These are phyloP conservation scores for Aplidium turbinatum DNA, from an alignment of 23 tunicate genomes.

Conservation along the genomic window DNA sequence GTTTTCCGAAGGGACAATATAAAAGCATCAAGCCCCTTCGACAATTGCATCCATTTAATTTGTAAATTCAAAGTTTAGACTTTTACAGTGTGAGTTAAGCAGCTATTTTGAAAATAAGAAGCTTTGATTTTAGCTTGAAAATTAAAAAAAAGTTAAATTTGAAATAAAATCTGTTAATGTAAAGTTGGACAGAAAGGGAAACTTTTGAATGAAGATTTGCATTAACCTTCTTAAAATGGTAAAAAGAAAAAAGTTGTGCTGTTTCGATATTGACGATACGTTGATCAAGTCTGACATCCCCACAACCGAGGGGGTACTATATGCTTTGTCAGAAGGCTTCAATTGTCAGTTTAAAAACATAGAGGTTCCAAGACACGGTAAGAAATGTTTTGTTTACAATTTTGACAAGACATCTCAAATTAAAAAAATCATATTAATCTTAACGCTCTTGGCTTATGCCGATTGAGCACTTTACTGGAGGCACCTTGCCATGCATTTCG, in stretches of 20 bases:
- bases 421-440: not conserved
- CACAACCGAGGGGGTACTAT: not conserved
- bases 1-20: too few species aligned
- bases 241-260: conserved; percentile 6
- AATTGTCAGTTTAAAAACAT: not conserved
- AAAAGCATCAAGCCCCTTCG: too few species aligned
- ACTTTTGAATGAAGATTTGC: too few species aligned
- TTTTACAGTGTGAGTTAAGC: too few species aligned
- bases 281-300: conserved; percentile 10
- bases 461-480: too few species aligned
- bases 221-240: not conserved
- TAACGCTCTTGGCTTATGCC: too few species aligned
- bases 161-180: too few species aligned
- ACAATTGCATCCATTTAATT: too few species aligned
- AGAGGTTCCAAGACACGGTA: not conserved
- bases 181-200: too few species aligned
- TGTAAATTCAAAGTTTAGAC: too few species aligned
- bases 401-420: not conserved
- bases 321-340: conserved; percentile 7
- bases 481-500: too few species aligned
- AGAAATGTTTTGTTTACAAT: not conserved
- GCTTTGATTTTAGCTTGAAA: not conserved
- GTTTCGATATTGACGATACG: conserved; percentile 53
- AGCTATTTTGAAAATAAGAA: not conserved
- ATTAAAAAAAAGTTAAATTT: not conserved